These are phyloP conservation scores for Galerucella nymphaeae DNA, from an alignment of 2,888 invertebrate genomes.

Conservation along the genomic window DNA sequence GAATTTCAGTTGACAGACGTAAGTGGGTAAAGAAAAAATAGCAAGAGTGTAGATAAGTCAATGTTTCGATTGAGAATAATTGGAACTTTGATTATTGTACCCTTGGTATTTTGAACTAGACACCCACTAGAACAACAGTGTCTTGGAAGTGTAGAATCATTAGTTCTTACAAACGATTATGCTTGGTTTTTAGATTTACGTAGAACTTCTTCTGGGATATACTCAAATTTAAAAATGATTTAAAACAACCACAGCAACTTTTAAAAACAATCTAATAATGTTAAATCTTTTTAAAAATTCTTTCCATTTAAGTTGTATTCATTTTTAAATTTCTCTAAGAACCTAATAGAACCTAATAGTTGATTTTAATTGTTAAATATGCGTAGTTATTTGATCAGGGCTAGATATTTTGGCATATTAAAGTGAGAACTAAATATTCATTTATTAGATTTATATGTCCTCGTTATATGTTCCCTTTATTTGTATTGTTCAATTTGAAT, in stretches of 20 bases:
- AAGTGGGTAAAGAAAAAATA: conserved; percentile 68
- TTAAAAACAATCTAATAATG: no score
- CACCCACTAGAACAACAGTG: conserved; percentile 36
- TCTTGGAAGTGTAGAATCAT: conserved; percentile 8
- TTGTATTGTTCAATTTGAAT: neutral
- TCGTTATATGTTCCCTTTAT: neutral
- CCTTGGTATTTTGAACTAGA: conserved; percentile 5
- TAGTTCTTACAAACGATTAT: neutral
- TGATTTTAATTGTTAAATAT: no score
- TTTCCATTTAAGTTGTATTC: no score
- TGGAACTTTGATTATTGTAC: neutral
- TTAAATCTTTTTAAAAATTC: no score
- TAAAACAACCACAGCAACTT: no score
- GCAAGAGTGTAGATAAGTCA: neutral
- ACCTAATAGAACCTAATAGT: no score
- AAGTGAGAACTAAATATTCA: no score
- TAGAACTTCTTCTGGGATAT: neutral
- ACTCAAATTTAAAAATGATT: neutral
- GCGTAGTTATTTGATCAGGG: no score
- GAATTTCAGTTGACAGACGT: conserved; percentile 91
- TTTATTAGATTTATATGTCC: no score
- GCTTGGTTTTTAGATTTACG: conserved; percentile 9
- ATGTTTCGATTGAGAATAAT: no score
- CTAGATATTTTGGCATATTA: no score
- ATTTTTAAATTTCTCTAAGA: no score